Conservation (phyloP, 2,888 invertebrate genomes). For the Dione juno region DNA sequence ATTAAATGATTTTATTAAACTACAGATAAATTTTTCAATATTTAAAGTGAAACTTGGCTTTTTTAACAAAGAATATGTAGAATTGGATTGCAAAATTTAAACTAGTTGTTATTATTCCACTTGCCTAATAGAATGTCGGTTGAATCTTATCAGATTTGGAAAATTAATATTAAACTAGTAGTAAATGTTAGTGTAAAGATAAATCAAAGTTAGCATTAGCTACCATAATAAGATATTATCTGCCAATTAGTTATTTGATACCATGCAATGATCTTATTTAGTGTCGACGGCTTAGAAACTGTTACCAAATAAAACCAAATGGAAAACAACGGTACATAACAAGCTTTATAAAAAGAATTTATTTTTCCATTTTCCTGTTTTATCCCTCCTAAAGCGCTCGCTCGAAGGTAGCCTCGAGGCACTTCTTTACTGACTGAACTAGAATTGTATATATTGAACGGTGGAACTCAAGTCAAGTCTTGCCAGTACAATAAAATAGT, state of each 20-base stretch:
- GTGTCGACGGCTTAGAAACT: not conserved
- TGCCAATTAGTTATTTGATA: constrained; percentile 26
- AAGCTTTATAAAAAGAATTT: not conserved
- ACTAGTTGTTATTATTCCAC: constrained; percentile 14
- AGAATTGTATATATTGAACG: too few species aligned
- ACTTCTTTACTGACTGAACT: too few species aligned
- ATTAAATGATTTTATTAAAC: too few species aligned
- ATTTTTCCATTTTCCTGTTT: too few species aligned
- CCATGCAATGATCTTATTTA: not conserved
- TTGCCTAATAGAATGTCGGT: constrained; percentile 23
- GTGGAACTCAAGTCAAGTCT: too few species aligned
- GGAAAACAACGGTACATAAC: not conserved
- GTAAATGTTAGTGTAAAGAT: constrained; percentile 19
- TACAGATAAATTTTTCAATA: too few species aligned
- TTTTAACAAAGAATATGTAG: not conserved
- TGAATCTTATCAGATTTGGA: constrained; percentile 28
- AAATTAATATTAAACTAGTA: constrained; percentile 20
- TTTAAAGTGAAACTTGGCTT: too few species aligned
- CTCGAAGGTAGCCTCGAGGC: too few species aligned
- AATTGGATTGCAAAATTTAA: constrained; percentile 1
- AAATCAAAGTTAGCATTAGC: constrained; percentile 22
- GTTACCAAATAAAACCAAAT: not conserved
- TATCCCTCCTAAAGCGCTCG: too few species aligned
- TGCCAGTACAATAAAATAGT: too few species aligned
- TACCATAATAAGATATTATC: constrained; percentile 26